Base-by-base conservation (phyloP, 2,888 invertebrate genomes). In the Hermodice carunculata region DNA sequence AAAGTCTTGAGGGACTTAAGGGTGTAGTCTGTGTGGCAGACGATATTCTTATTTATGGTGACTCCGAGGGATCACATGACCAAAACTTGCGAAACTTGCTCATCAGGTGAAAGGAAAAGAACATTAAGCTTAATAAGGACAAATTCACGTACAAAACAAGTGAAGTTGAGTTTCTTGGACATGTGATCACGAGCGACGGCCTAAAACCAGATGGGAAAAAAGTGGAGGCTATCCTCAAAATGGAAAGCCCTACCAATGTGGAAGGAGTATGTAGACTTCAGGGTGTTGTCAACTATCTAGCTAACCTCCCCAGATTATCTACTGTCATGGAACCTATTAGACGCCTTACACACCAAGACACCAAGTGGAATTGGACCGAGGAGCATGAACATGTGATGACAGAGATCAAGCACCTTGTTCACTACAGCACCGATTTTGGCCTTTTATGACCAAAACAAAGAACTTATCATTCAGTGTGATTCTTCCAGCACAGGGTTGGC, bases 31-130 rank as follows among this genome's bases (percentile, higher is more conserved):
- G 67, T 19, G 57, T 70, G 11, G 56, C 67, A 17, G 73, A 69
- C 63, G 70, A 70, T 29, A 61, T 70, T 24, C 29, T 69, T n/a
- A 65, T 70, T 26, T 57, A 54, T 63, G 74, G 66, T n/a, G n/a
- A n/a, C n/a, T n/a, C n/a, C n/a, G n/a, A n/a, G n/a, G n/a, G n/a
- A n/a, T n/a, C n/a, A n/a, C 71, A 71, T 48, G 64, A 71, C 42
- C 26, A 28, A 8, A 66, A 62, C 24, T 19, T 73, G 31, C 28
- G 28, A 19, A n/a, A 17, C 4, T 44, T 71, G 14, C 34, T 71
- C 19, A 6, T 42, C 8, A 32, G 54, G 6, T 51, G 43, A 22
- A 4, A n/a, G 3, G 61, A 63, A n/a, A 42, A n/a, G 22, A 42
- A 32, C 44, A 49, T 64, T 5, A 40, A 29, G 17, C 29, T 64